Conservation (phyloP, 2,797 vertebrate species). For the Apodemus agrarius region DNA sequence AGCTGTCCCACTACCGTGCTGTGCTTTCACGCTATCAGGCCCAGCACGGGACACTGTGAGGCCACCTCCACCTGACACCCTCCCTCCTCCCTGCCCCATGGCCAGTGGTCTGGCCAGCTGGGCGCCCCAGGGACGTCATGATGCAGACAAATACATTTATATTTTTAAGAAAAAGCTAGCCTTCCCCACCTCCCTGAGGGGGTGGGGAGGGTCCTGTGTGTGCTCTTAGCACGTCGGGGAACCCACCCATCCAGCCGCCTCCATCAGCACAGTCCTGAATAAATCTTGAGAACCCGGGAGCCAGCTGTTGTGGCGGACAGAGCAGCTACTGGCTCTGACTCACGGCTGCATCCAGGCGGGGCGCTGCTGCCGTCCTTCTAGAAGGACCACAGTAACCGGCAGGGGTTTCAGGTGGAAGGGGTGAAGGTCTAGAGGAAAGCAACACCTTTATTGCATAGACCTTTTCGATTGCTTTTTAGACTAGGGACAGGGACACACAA, state of each 20-base stretch:
- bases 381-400: background rate
- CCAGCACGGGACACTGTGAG: constrained; percentile 92
- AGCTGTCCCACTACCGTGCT: constrained; percentile 93
- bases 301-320: constrained; percentile 76
- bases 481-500: background rate
- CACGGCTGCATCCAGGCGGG: background rate
- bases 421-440: constrained; percentile 48
- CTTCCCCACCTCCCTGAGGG: constrained; percentile 65
- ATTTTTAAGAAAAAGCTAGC: constrained; percentile 83
- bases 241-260: constrained; percentile 63
- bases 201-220: constrained; percentile 57
- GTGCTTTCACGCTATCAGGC: constrained; percentile 94
- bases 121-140: constrained; percentile 72
- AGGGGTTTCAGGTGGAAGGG: background rate
- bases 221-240: constrained; percentile 49
- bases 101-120: constrained; percentile 55
- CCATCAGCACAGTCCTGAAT: constrained; percentile 76
- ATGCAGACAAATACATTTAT: constrained; percentile 83
- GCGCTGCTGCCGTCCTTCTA: background rate
- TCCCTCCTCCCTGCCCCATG: constrained; percentile 44
- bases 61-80: background rate
- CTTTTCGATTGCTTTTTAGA: constrained; percentile 76
- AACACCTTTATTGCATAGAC: constrained; percentile 84
- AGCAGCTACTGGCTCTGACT: constrained; percentile 44
- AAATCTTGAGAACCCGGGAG: constrained; percentile 81